Evolutionary conservation across 2,888 invertebrate species (phyloP), one percentile per base, ranked within the genome.

Genomic region (Apotomis turbidana): DNA sequence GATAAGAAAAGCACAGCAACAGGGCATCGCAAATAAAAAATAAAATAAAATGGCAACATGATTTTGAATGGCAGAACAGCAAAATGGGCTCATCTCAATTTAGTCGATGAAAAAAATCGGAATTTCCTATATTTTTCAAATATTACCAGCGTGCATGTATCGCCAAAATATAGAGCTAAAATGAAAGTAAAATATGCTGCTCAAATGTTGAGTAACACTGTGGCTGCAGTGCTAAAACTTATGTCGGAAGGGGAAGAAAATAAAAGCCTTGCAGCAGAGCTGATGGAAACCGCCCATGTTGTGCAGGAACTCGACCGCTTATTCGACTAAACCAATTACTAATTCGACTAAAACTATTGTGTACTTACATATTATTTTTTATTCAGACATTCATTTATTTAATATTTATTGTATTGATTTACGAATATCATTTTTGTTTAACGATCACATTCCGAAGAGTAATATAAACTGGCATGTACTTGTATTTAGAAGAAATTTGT

Each of bases 101-200:
- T 44, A 4, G 59, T 44, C 3, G 13, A 59, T 13, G 59, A 41
- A 41, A 59, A 41, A 59, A 59, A 44, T 41, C 41, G 59, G 13
- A 59, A 44, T 13, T 59, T 59, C 4, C n/a, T 59, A 3, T 59
- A 44, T 44, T 13, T 59, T 3, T 59, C 13, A 6, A 59, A 59
- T 8, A 59, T 59, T 8, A 59, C 6, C 3, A 6, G 1, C 12
- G 6, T 41, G n/a, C 59, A 59, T 15, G 15, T 44, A 4, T n/a
- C 5, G 3, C 59, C 59, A 3, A 44, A 59, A 10, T 59, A 44
- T 13, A 44, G 59, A 13, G 3, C 59, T 0, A 59, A 59, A 8
- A 59, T 59, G 44, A 12, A n/a, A 3, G n/a, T 60, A 13, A 44
- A 60, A 60, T 60, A 60, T 60, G 59, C 59, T 8, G 59, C 59